Percentiles rank a stretch among this genome's conserved stretches.
Evolutionary conservation across 2,888 invertebrate species (phyloP).

Genomic region (Ormyrus rosae): DNA sequence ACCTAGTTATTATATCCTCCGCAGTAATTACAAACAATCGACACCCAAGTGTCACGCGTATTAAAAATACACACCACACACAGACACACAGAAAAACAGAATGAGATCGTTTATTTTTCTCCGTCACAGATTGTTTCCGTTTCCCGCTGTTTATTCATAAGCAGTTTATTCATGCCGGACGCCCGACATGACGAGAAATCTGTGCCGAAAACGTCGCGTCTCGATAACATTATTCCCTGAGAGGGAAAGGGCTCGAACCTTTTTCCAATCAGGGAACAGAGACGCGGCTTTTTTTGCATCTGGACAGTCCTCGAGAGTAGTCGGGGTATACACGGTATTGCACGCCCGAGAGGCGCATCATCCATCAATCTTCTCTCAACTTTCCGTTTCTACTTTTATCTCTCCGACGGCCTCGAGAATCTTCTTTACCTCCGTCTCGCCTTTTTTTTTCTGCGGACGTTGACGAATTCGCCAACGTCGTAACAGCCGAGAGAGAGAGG

Average conservation of each 20-base stretch:
- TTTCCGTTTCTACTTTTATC: conserved; percentile 22
- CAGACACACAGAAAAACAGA: conserved; percentile 41
- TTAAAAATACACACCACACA: conserved; percentile 48
- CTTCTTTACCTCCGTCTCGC: neutral
- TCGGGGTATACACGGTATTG: conserved; percentile 2
- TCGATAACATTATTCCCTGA: too few species aligned
- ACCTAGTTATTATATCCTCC: conserved; percentile 69
- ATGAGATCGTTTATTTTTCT: conserved; percentile 15
- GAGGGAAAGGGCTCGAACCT: too few species aligned
- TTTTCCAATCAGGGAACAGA: too few species aligned
- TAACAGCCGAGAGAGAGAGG: too few species aligned
- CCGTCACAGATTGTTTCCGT: conserved; percentile 1
- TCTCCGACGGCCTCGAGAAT: conserved; percentile 1
- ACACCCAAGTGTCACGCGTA: conserved; percentile 54
- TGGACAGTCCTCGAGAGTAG: too few species aligned
- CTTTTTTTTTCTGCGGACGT: too few species aligned
- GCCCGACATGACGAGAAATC: too few species aligned
- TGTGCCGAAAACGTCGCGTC: too few species aligned
- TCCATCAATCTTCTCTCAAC: conserved; percentile 41
- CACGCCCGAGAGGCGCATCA: conserved; percentile 46
- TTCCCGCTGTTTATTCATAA: conserved; percentile 17
- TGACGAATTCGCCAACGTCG: too few species aligned
- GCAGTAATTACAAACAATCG: conserved; percentile 58
- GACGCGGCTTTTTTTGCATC: too few species aligned
- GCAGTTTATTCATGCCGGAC: neutral